These are phyloP conservation scores for Lepidothrix coronata DNA, from an alignment of 2,113 vertebrate species.

Conservation along the genomic window DNA sequence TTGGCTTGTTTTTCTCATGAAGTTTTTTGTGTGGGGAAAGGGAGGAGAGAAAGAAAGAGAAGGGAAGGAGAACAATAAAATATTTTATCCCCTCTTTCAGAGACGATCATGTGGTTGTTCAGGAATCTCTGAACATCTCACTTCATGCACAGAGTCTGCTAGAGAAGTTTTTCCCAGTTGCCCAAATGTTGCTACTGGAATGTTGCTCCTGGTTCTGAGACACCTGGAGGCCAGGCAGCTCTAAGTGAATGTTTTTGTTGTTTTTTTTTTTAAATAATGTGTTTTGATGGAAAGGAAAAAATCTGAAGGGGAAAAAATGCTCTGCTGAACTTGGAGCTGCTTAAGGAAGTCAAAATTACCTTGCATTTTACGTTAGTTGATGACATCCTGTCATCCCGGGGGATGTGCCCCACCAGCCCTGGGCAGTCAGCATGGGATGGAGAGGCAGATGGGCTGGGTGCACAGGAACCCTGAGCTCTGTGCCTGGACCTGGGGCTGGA, in stretches of 20 bases:
- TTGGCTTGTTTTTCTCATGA: neutral
- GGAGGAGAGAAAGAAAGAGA: neutral
- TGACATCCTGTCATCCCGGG: neutral
- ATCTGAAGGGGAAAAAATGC: neutral
- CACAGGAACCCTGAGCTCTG: neutral
- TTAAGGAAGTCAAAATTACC: conserved; percentile 39
- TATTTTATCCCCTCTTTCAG: neutral
- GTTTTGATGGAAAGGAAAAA: conserved; percentile 60
- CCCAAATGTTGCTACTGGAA: neutral
- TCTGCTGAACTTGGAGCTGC: conserved; percentile 13
- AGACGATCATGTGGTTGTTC: neutral
- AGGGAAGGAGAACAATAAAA: neutral
- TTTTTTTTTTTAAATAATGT: conserved; percentile 4
- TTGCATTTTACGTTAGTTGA: neutral
- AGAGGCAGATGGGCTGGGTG: neutral
- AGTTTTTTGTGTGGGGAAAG: neutral
- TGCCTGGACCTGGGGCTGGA: conserved; percentile 33
- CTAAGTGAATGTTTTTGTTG: neutral
- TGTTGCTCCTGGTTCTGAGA: neutral
- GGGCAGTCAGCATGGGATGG: neutral
- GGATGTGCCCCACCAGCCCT: neutral
- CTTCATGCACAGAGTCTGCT: neutral
- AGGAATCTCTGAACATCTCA: neutral
- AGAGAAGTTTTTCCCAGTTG: neutral
- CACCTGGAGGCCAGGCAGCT: conserved; percentile 17